Conservation (phyloP, 1,140 invertebrate genomes). For the Laupala kohalensis region DNA sequence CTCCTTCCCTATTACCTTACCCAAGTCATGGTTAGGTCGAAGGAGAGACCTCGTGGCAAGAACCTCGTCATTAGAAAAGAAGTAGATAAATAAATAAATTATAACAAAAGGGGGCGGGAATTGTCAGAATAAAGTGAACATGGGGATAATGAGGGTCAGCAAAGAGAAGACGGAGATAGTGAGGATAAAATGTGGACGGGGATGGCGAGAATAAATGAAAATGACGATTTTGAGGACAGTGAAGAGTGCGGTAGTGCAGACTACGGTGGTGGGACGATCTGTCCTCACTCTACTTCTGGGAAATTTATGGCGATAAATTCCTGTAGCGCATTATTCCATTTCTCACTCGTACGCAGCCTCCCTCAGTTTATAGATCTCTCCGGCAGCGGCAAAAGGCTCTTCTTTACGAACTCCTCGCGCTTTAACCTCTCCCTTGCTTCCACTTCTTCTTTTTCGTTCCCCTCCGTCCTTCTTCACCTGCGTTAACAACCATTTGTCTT, state of each 20-base stretch:
- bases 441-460: background rate
- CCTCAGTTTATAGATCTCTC: background rate
- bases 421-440: background rate
- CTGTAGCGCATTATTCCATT: slow-evolving; percentile 6
- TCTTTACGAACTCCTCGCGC: background rate
- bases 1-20: too few species aligned
- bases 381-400: background rate
- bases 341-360: background rate
- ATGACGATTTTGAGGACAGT: background rate
- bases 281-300: too few species aligned
- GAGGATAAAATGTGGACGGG: background rate
- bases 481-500: slow-evolving; percentile 5
- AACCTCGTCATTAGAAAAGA: too few species aligned
- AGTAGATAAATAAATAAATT: too few species aligned
- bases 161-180: background rate
- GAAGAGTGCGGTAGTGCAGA: too few species aligned
- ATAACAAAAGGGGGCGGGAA: too few species aligned
- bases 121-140: too few species aligned
- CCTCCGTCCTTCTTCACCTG: background rate
- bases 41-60: too few species aligned
- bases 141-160: too few species aligned
- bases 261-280: background rate
- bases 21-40: too few species aligned
- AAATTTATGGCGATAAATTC: slow-evolving; percentile 7
- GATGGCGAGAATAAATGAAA: background rate